phyloP scores from a whole-genome alignment of 2,113 vertebrate species.

The Engystomops pustulosus region DNA sequence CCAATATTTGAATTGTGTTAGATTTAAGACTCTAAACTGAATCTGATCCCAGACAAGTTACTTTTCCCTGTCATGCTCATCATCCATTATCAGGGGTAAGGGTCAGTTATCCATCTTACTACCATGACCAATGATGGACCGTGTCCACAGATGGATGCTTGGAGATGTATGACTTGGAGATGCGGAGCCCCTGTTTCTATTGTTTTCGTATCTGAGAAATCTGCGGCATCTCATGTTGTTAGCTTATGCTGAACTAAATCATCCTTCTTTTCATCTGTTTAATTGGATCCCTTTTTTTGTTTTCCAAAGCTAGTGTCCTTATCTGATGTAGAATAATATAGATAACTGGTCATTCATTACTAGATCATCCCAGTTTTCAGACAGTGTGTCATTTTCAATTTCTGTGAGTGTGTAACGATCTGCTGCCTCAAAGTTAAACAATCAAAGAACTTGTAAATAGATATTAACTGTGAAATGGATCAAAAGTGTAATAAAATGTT shows the following conservation, averaged over 20 bases:
- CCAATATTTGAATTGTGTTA: neutral
- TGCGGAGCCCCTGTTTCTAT: conserved; percentile 39
- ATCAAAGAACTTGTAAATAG: conserved; percentile 83
- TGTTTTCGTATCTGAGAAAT: conserved; percentile 37
- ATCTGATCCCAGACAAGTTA: neutral
- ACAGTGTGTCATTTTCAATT: conserved; percentile 75
- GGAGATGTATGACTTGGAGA: neutral
- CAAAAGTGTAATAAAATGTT: conserved; percentile 73
- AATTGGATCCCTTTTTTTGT: conserved; percentile 6
- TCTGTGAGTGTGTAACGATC: conserved; percentile 79
- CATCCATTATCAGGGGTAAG: neutral
- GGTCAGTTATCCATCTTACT: neutral
- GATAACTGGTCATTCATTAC: conserved; percentile 69
- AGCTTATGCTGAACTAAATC: conserved; percentile 39
- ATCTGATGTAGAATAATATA: conserved; percentile 56
- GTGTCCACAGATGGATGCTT: neutral
- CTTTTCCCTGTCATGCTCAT: neutral
- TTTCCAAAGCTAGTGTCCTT: conserved; percentile 47
- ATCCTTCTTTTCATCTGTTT: neutral
- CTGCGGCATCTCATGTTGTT: conserved; percentile 46
- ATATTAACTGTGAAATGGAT: conserved; percentile 77
- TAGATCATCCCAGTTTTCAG: conserved; percentile 79
- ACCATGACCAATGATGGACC: neutral
- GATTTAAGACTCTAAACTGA: neutral
- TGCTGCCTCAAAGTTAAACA: conserved; percentile 74